These are phyloP conservation scores for Drosophila pruinosa DNA, from an alignment of 1,140 invertebrate species.

Conservation along the genomic window DNA sequence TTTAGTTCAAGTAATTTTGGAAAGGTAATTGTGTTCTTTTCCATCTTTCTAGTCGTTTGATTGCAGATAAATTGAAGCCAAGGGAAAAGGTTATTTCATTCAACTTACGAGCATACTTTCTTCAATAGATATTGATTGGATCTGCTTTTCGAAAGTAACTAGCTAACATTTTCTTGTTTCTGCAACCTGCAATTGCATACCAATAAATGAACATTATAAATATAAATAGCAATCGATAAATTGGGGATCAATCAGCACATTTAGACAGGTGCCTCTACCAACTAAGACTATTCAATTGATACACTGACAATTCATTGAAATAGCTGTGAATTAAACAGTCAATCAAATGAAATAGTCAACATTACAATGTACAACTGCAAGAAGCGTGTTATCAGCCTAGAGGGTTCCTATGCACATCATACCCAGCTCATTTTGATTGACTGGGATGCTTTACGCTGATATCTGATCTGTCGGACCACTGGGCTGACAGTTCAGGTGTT, in stretches of 20 bases:
- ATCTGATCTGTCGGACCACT: slow-evolving; percentile 69
- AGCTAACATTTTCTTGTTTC: background rate
- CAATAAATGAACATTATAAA: too few species aligned
- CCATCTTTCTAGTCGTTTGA: background rate
- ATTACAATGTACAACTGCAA: background rate
- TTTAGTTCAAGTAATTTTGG: background rate
- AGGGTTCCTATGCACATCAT: background rate
- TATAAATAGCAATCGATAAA: too few species aligned
- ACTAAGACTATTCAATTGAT: background rate
- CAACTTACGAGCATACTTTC: too few species aligned
- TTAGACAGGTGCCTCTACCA: background rate
- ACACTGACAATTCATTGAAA: background rate
- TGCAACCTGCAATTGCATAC: too few species aligned
- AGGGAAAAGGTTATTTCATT: background rate
- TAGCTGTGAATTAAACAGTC: background rate
- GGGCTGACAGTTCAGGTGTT: slow-evolving; percentile 69
- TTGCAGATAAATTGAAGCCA: background rate
- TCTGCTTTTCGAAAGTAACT: background rate
- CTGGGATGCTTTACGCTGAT: background rate
- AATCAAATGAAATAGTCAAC: background rate
- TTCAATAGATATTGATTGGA: background rate
- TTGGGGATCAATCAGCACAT: too few species aligned
- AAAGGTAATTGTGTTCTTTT: background rate
- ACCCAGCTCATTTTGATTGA: background rate
- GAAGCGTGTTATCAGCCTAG: background rate